These are phyloP conservation scores for Sarcophaga carnaria DNA, from an alignment of 2,888 invertebrate genomes.

Conservation along the genomic window DNA sequence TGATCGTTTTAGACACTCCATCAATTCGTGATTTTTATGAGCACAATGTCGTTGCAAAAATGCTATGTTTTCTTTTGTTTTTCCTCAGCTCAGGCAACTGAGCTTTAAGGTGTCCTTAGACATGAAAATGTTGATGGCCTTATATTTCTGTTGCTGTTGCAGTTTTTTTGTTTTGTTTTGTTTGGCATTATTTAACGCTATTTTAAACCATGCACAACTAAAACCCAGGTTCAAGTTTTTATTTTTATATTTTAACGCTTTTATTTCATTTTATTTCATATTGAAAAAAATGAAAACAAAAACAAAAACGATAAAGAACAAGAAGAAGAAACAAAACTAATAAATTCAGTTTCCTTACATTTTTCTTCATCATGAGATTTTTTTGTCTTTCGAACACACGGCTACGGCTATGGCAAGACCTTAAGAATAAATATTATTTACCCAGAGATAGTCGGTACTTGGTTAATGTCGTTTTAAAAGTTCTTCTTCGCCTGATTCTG, in stretches of 20 bases:
- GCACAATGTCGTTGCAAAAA: conserved; percentile 75
- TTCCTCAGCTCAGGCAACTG: conserved; percentile 33
- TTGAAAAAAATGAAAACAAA: not conserved
- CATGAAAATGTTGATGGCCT: conserved; percentile 65
- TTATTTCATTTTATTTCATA: conserved; percentile 29
- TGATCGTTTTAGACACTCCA: conserved; percentile 80
- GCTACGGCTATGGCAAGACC: conserved; percentile 4
- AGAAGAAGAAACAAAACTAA: conserved; percentile 28
- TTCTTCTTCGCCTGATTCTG: not conserved
- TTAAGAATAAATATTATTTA: conserved; percentile 60
- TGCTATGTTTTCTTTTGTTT: conserved; percentile 61
- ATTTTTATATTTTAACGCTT: conserved; percentile 62
- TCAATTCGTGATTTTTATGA: conserved; percentile 81
- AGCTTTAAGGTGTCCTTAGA: conserved; percentile 48
- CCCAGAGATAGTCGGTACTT: conserved; percentile 52
- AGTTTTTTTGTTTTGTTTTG: not conserved
- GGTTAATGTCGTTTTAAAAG: conserved; percentile 47
- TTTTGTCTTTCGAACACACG: not conserved
- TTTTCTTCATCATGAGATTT: conserved; percentile 68
- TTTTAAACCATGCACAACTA: conserved; percentile 67
- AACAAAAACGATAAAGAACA: too few species aligned
- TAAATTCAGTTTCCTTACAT: conserved; percentile 73
- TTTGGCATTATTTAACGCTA: conserved; percentile 69
- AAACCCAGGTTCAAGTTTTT: conserved; percentile 55
- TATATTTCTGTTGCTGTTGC: conserved; percentile 11